These are phyloP conservation scores for Peromyscus polionotus DNA, from an alignment of 2,113 vertebrate genomes.

Conservation along the genomic window DNA sequence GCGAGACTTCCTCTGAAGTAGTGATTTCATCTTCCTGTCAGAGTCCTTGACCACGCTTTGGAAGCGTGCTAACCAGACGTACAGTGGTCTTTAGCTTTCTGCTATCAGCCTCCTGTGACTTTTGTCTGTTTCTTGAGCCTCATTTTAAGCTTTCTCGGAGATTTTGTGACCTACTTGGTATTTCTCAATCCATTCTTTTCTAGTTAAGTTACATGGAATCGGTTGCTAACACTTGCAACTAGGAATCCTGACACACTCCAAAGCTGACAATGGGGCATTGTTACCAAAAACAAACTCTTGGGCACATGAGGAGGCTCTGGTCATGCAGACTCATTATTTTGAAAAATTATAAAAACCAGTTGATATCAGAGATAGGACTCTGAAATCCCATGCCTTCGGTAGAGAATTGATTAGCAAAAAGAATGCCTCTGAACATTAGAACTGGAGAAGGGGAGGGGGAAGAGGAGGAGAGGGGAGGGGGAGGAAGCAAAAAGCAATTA, in stretches of 20 bases:
- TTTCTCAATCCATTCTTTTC: constrained; percentile 17
- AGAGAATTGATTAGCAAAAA: constrained; percentile 6
- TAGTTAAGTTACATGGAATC: constrained; percentile 12
- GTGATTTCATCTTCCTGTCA: background rate
- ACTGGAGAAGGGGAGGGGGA: background rate
- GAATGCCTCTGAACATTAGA: background rate
- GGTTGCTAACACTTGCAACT: background rate
- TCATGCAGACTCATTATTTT: background rate
- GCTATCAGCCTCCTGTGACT: background rate
- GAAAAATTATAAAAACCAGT: constrained; percentile 41
- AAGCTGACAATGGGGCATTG: background rate
- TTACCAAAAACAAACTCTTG: background rate
- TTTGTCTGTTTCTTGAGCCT: background rate
- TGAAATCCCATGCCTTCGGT: background rate
- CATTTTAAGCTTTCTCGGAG: background rate
- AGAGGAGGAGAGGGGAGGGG: no score
- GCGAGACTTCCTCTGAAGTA: background rate
- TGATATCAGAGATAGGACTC: constrained; percentile 40
- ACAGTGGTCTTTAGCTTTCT: background rate
- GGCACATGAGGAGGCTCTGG: constrained; percentile 8
- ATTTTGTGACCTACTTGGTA: constrained; percentile 34
- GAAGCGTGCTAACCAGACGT: background rate
- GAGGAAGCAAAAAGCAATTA: background rate
- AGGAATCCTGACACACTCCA: constrained; percentile 1
- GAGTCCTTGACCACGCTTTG: background rate